Base-by-base conservation (phyloP, 2,888 invertebrate species). In the Xanthia togata region DNA sequence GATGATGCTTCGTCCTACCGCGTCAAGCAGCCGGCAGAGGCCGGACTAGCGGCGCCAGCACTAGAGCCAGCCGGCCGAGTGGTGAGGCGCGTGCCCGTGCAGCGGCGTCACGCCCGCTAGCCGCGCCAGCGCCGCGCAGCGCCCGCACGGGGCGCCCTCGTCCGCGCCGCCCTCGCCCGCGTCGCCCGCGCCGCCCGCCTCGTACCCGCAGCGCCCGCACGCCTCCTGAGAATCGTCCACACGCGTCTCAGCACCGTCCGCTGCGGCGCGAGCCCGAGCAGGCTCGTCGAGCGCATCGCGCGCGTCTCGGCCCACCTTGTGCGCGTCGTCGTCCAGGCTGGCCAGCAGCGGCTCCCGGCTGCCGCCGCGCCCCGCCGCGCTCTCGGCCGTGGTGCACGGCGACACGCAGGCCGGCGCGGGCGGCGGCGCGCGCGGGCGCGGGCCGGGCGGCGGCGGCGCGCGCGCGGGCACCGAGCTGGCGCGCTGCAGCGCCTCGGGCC, bases 21-120 rank as follows among this genome's bases (percentile, higher is more conserved):
- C 50, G 35, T 23, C 6, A 14, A 26, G 60, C 17, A 8, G 44
- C 57, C 53, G 63, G 57, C 62, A 26, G 31, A 14, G 38, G 53
- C 60, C 20, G 35, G 14, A 4, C 12, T 6, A 1, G 55, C 38
- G 63, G 47, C 70, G 47, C 71, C 74, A 59, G 60, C 64, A 86
- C 90, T 95, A 97, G 84, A 97, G 97, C 98, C 98, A 98, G 87
- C 98, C 98, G 70, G 97, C 97, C 82, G 97, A 97, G 90, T 97
- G 97, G 89, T 95, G 96, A 90, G 95, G 96, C 93, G 97, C 97
- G 94, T 98, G 98, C 2, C 98, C 98, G 93, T 97, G 97, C 89
- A 98, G 97, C 87, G 98, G 98, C 91, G 98, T 98, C 83, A 98
- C 97, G 84, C 98, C 98, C 26, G 98, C 97, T 89, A 98, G 96